Conservation (phyloP, 2,113 vertebrate genomes). For the Atrichornis clamosus region DNA sequence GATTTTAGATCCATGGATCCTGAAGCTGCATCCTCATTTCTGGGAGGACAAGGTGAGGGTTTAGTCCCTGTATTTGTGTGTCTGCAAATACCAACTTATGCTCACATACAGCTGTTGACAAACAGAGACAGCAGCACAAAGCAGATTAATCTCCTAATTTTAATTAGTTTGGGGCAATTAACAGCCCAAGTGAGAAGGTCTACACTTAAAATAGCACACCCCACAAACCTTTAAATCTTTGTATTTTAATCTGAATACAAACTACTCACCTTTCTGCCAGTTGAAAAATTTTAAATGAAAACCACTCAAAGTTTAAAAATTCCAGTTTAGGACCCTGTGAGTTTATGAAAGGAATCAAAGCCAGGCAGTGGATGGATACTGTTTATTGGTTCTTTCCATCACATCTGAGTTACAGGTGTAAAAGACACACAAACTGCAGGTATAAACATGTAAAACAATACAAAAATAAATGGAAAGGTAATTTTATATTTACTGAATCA, state of each 20-base stretch:
- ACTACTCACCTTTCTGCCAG: neutral
- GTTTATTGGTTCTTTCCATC: conserved; percentile 80
- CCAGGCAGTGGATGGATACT: conserved; percentile 25
- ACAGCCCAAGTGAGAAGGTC: neutral
- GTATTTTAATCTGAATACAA: neutral
- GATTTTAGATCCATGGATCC: accelerated
- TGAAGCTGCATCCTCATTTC: neutral
- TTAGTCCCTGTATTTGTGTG: neutral
- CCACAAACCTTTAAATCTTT: neutral
- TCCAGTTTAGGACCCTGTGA: neutral
- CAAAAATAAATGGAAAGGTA: conserved; percentile 83
- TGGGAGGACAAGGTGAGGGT: neutral
- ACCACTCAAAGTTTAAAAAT: neutral
- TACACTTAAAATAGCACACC: accelerated
- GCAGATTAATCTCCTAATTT: accelerated
- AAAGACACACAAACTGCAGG: conserved; percentile 78
- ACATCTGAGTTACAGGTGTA: conserved; percentile 75
- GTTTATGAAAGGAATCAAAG: neutral
- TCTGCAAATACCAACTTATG: accelerated
- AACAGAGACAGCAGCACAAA: neutral
- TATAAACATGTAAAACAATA: conserved; percentile 86
- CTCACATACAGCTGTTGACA: accelerated
- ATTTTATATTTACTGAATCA: conserved; percentile 82
- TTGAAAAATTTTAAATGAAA: neutral
- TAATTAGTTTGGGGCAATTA: neutral